These are phyloP conservation scores for Atta colombica DNA, from an alignment of 1,140 invertebrate species.

Conservation along the genomic window DNA sequence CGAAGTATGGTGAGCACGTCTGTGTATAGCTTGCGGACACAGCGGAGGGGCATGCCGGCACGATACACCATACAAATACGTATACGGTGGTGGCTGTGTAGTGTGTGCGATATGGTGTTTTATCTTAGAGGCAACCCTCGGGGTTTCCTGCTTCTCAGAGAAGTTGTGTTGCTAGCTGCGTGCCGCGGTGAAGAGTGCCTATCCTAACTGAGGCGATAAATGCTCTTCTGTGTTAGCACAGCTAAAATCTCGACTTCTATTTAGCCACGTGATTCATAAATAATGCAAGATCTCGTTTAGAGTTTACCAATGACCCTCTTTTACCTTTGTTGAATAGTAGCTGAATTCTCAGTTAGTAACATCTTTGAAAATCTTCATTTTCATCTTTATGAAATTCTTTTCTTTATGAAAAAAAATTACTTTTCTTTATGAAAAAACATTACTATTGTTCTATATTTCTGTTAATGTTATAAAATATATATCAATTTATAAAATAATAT, in stretches of 20 bases:
- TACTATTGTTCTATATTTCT: not conserved
- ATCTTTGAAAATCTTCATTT: not conserved
- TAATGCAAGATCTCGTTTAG: conserved; percentile 77
- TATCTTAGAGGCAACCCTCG: conserved; percentile 71
- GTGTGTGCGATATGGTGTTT: conserved; percentile 79
- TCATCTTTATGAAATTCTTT: not conserved
- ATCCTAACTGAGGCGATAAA: conserved; percentile 80
- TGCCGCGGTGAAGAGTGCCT: conserved; percentile 74
- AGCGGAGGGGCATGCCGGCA: conserved; percentile 25
- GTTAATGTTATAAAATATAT: not conserved
- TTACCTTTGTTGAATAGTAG: not conserved
- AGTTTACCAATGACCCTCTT: conserved; percentile 51
- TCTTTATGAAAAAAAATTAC: not conserved
- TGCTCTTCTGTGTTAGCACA: conserved; percentile 70
- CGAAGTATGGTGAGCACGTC: conserved; percentile 62
- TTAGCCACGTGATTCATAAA: conserved; percentile 83
- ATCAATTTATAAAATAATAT: no score
- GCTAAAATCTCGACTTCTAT: conserved; percentile 83
- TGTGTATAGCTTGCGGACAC: conserved; percentile 49
- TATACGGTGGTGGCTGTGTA: conserved; percentile 64
- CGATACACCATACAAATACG: conserved; percentile 24
- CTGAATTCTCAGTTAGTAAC: not conserved
- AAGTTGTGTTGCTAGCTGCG: conserved; percentile 70
- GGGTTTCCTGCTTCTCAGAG: conserved; percentile 71
- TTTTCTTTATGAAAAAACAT: not conserved